Base-by-base conservation (phyloP, 2,113 vertebrate species). In the Crotalus helleri region DNA sequence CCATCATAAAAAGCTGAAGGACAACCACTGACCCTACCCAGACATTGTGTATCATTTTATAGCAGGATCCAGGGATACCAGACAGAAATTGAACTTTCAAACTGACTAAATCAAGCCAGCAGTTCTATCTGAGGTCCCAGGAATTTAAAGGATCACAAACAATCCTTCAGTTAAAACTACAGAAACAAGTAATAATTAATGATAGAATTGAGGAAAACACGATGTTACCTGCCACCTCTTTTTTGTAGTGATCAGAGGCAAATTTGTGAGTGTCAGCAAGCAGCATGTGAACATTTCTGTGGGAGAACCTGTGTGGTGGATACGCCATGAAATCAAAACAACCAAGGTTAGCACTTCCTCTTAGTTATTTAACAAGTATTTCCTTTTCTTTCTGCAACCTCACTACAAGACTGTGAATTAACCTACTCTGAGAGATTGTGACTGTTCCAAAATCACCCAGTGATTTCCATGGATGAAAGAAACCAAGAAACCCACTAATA, bases 191-290 rank as follows among this genome's bases (percentile, higher is more conserved):
- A 39, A 19, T 39, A 39, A 5, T 39, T 39, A 81, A 81, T 39
- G 17, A 39, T 39, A 39, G 51, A 90, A 11, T n/a, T 2, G 3
- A 44, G n/a, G 24, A 54, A 88, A 33, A 29, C 12, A 57, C 12
- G n/a, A 26, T 85, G 64, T 90, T 29, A 95, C 39, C 58, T 3
- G 8, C 23, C 19, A 85, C 5, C 5, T 8, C 51, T 91, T 92
- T 58, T 69, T 61, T 91, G 15, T 93, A 98, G 97, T 98, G 81
- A 96, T 98, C 92, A 96, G 90, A 44, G 96, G 93, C 85, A 97
- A 95, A 88, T 97, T 98, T 13, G 6, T 96, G 87, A 93, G 93
- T 3, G 10, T 46, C 0, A 19, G 92, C 88, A 91, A 96, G 89
- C 58, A 96, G 91, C 95, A 89, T 33, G 7, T 58, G n/a, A 93